Evolutionary conservation across 2,888 invertebrate genomes (phyloP).

Genomic region (Eupsilia transversa): DNA sequence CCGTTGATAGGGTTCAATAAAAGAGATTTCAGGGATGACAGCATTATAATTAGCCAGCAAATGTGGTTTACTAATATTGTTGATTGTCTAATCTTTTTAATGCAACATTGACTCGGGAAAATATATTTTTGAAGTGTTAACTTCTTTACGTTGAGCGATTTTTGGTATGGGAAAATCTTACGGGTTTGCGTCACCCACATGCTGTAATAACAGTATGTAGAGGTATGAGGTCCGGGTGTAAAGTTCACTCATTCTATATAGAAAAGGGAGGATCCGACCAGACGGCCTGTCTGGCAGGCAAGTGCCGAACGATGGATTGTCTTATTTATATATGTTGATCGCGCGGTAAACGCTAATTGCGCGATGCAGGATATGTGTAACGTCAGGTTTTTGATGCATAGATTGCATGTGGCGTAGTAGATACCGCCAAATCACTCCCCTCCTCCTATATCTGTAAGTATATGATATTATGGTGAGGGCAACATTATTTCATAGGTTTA

Average conservation of each 20-base stretch:
- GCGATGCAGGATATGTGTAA: too few relatives aligned
- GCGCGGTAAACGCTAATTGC: too few relatives aligned
- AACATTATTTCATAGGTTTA: background rate
- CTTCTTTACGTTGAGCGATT: background rate
- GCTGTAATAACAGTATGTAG: background rate
- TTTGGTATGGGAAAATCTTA: background rate
- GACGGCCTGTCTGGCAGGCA: too few relatives aligned
- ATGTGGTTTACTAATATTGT: too few relatives aligned
- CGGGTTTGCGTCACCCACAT: background rate
- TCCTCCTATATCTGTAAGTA: background rate
- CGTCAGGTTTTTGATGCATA: too few relatives aligned
- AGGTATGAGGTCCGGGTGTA: too few relatives aligned
- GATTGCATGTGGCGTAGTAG: too few relatives aligned
- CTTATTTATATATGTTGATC: too few relatives aligned
- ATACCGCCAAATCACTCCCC: too few relatives aligned
- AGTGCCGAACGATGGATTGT: too few relatives aligned
- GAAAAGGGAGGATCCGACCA: too few relatives aligned
- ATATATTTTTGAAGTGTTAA: background rate
- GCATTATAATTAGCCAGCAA: background rate
- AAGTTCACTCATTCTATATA: too few relatives aligned
- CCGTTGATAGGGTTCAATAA: background rate
- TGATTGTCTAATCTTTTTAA: background rate
- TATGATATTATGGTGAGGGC: background rate
- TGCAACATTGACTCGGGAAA: background rate
- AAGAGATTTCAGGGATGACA: background rate